These are phyloP conservation scores for Diglossa cyanea DNA, from an alignment of 2,797 vertebrate species.

Conservation along the genomic window DNA sequence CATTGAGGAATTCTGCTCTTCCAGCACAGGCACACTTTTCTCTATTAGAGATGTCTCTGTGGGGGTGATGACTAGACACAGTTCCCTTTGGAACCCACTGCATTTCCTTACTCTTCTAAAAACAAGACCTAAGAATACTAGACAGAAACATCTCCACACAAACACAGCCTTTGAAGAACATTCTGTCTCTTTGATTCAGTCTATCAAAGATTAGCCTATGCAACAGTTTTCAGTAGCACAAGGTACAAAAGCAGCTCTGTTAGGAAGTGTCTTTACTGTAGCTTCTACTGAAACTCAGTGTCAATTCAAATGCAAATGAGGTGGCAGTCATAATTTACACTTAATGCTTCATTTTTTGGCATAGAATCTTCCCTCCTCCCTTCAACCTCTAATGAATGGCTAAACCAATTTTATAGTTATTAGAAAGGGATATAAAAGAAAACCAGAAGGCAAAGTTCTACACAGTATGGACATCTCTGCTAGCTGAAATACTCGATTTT, in stretches of 20 bases:
- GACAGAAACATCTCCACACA: not conserved
- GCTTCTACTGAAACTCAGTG: not conserved
- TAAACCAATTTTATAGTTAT: not conserved
- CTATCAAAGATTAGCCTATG: not conserved
- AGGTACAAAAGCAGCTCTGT: conserved; percentile 10
- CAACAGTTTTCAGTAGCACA: not conserved
- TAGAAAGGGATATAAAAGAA: not conserved
- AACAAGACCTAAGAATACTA: not conserved
- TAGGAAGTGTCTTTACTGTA: not conserved
- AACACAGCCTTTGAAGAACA: not conserved
- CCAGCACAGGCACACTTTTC: not conserved
- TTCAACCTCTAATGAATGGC: not conserved
- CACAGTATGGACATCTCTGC: not conserved
- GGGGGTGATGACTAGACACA: not conserved
- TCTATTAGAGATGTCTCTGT: not conserved
- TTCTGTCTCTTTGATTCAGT: not conserved
- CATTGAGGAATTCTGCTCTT: not conserved
- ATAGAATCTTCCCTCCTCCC: not conserved
- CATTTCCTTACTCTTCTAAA: not conserved
- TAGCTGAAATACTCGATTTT: not conserved
- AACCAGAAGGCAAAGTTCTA: not conserved
- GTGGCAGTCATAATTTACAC: not conserved
- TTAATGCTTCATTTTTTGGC: not conserved
- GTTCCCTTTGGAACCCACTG: not conserved
- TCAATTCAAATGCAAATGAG: not conserved